Base-by-base conservation (phyloP, 2,888 invertebrate species). In the Andrena trimmerana region DNA sequence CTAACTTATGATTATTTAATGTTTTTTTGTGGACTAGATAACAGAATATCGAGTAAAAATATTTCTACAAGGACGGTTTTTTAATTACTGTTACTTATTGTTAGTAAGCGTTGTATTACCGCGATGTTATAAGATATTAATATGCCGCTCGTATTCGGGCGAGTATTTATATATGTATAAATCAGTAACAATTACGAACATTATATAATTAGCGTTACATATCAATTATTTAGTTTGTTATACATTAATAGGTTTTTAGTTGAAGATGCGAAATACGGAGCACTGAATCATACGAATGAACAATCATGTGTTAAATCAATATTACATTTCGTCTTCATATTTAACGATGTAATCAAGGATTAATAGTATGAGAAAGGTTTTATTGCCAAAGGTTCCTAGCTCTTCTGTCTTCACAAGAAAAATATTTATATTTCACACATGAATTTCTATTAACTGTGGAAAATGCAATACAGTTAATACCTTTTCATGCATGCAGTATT, bases 401-500 rank as follows among this genome's bases (percentile, higher is more conserved):
- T 65, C 20, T 67, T 16, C 4, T 29, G 59, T 75, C 33, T 20
- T 20, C 36, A 13, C 42, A 5, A 42, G 42, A 20, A 29, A 29
- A 29, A 70, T 27, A 29, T 60, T 59, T 65, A 76, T 31, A 52
- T 77, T 57, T 10, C 48, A 16, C 8, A n/a, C 36, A 29, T 60
- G 50, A 80, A 60, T 68, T 10, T 63, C 42, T 10, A 24, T 42
- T n/a, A 62, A 62, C 13, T 62, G 20, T 29, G 3, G 8, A 48
- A 31, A 27, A 13, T 68, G 10, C 16, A 29, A 63, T 33, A 52
- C 24, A 62, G 54, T 75, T 62, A 76, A 63, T 70, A 48, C 6
- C 71, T 54, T 10, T 50, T 63, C 63, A n/a, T 78, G 16, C 52
- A 20, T 42, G 16, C 65, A 73, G 68, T 73, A 73, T 81, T 63